Percentiles rank a stretch among this genome's conserved stretches.
Evolutionary conservation across 2,113 vertebrate species (phyloP).

Genomic region (Laticauda laticaudata): DNA sequence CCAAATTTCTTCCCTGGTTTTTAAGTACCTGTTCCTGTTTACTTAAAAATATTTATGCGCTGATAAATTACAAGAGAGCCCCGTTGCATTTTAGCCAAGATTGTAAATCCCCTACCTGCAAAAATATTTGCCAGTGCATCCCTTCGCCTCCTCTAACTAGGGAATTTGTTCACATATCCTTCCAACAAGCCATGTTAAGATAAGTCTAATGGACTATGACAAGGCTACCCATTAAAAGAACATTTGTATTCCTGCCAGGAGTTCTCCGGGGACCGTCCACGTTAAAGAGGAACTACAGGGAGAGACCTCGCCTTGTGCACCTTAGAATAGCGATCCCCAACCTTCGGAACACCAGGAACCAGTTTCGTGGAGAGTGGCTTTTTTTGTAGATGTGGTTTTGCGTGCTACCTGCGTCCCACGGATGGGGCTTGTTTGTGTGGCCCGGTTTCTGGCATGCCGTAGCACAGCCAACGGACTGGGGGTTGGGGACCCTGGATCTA

Average conservation of each 20-base stretch:
- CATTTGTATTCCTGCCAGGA: not conserved
- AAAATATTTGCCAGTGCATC: slow-evolving; percentile 46
- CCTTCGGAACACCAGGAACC: too few relatives aligned
- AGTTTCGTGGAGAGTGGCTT: too few relatives aligned
- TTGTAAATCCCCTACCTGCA: slow-evolving; percentile 55
- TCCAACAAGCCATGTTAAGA: not conserved
- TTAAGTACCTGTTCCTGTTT: slow-evolving; percentile 61
- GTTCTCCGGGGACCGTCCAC: not conserved
- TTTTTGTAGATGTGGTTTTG: too few relatives aligned
- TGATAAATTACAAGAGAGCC: slow-evolving; percentile 61
- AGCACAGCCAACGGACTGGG: rapidly evolving
- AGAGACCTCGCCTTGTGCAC: rapidly evolving
- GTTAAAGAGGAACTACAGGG: rapidly evolving
- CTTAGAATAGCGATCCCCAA: not conserved
- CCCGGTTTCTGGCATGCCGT: too few relatives aligned
- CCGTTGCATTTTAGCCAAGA: slow-evolving; percentile 45
- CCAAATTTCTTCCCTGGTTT: slow-evolving; percentile 18
- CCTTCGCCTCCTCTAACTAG: slow-evolving; percentile 38
- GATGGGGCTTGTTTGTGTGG: too few relatives aligned
- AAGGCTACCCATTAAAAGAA: not conserved
- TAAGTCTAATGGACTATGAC: not conserved
- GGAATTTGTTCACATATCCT: slow-evolving; percentile 36
- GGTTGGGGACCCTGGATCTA: too few relatives aligned
- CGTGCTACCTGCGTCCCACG: too few relatives aligned
- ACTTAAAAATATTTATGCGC: slow-evolving; percentile 46